Base-by-base conservation (phyloP, 2,113 vertebrate genomes). In the Penelope pileata region DNA sequence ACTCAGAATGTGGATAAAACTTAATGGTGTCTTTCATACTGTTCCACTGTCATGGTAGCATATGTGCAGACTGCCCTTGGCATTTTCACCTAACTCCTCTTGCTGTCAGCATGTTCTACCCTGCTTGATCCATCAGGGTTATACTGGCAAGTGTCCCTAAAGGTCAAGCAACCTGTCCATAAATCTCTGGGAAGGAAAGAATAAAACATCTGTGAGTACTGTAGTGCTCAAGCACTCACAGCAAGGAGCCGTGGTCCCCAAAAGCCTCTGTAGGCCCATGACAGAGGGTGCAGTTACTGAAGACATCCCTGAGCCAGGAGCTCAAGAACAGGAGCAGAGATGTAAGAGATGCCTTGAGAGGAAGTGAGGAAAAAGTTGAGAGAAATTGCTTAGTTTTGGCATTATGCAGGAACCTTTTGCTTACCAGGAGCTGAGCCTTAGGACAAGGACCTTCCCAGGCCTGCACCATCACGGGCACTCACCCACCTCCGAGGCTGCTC, bases 91-190 rank as follows among this genome's bases (percentile, higher is more conserved):
- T 29, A 38, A 0, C 34, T 56, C 34, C 51, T 70, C 10, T 45
- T 47, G 23, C 29, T 32, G 17, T 54, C 22, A 54, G 2, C 14
- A 2, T 0, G 0, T 54, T 79, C 34, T 34, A 64, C 29, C 54
- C 59, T 69, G 62, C 72, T 64, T 0, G 0, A 15, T 86, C 40
- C 40, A 36, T 26, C 19, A 29, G 13, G 34, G 8, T 1, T 73
- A 17, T 36, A 29, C 36, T 14, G 5, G 19, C 48, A 29, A 67
- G 42, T 81, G 19, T 23, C 32, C 63, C 40, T 69, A 51, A 56
- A 48, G 6, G 16, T 74, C 36, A 66, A 30, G 7, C 40, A 48
- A 16, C 11, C 79, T 7, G n/a, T 56, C 62, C 75, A 10, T 45
- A 74, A 60, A 30, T 42, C 22, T 69, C 54, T 77, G 73, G 43